Evolutionary conservation across 2,113 vertebrate species (phyloP).

Genomic region (Hypanus sabinus): DNA sequence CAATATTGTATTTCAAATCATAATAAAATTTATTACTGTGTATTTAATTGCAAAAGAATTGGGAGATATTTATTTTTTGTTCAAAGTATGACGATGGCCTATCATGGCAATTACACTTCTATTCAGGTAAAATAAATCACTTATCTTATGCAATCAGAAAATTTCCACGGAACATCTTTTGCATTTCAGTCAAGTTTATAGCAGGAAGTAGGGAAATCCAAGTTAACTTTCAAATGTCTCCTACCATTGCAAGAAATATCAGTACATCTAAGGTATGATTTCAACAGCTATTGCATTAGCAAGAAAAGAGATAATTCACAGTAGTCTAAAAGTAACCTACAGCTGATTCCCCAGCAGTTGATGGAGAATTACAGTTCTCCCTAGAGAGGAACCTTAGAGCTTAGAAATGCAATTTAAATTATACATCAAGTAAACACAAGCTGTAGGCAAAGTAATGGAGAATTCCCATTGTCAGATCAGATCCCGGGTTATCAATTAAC

Average conservation of each 20-base stretch:
- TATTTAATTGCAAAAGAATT: background rate
- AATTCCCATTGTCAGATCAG: background rate
- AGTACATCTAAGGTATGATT: background rate
- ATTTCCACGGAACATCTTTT: background rate
- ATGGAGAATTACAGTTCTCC: background rate
- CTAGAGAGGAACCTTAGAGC: background rate
- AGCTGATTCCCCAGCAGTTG: background rate
- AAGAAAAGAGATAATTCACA: background rate
- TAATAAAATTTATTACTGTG: background rate
- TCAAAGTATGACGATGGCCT: background rate
- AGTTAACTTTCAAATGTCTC: background rate
- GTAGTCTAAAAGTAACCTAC: background rate
- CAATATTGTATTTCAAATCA: background rate
- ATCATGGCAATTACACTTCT: background rate
- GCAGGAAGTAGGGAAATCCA: no score
- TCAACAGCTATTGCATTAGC: background rate
- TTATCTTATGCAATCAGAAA: background rate
- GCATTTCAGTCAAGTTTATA: background rate
- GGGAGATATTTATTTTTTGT: background rate
- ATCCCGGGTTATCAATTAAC: background rate
- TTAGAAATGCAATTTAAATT: background rate
- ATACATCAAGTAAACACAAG: conserved; percentile 11
- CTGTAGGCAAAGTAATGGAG: background rate
- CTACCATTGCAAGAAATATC: background rate
- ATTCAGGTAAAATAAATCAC: background rate